Percentiles rank a stretch among this genome's conserved stretches.
Evolutionary conservation across 2,113 vertebrate species (phyloP).

Genomic region (Melanerpes aurifrons): DNA sequence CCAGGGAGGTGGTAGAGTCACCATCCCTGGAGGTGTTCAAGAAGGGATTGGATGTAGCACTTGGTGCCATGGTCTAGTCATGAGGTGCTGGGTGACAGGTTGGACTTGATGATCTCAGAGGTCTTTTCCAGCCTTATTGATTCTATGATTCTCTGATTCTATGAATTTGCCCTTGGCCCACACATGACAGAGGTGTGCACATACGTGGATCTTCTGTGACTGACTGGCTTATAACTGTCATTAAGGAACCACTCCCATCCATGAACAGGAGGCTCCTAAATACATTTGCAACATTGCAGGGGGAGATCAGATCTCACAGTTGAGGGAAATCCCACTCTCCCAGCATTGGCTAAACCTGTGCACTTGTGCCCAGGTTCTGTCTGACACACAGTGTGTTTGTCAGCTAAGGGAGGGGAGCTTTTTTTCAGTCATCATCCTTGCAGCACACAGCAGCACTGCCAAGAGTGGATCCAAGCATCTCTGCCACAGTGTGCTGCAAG

Average conservation of each 20-base stretch:
- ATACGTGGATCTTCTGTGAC: background rate
- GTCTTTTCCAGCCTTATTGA: too few species aligned
- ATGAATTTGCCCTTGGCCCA: too few species aligned
- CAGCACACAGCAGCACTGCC: rapidly evolving
- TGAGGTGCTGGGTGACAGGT: too few species aligned
- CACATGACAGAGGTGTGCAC: too few species aligned
- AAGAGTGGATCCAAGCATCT: background rate
- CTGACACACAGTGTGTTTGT: background rate
- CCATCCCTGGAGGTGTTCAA: too few species aligned
- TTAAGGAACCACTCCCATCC: background rate
- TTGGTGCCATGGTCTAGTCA: too few species aligned
- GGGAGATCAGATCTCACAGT: background rate
- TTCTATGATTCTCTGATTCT: too few species aligned
- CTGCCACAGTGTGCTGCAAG: background rate
- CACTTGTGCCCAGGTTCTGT: background rate
- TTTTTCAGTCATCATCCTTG: background rate
- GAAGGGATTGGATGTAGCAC: too few species aligned
- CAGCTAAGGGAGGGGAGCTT: background rate
- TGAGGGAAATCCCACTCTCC: background rate
- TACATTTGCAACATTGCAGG: rapidly evolving
- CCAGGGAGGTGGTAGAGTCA: too few species aligned
- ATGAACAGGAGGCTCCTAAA: background rate
- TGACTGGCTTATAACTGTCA: background rate
- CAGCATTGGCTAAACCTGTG: rapidly evolving
- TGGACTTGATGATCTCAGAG: too few species aligned